phyloP scores from a whole-genome alignment of 1,140 invertebrate genomes.

The Metaphire vulgaris region DNA sequence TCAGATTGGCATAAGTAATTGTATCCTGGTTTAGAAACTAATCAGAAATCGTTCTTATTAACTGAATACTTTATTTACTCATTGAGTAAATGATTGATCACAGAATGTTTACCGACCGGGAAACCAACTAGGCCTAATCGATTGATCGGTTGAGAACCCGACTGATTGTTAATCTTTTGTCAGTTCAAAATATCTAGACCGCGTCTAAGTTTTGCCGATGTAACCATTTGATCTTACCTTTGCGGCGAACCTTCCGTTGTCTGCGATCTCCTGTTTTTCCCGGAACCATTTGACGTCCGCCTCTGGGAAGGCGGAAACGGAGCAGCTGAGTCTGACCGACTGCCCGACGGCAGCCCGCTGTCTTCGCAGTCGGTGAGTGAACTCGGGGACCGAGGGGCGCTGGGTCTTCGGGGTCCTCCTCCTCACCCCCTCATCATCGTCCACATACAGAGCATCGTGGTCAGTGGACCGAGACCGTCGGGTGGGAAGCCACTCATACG shows the following conservation, averaged over 20 bases:
- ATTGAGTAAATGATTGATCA: too few relatives aligned
- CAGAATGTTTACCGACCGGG: too few relatives aligned
- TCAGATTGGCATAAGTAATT: too few relatives aligned
- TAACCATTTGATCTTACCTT: too few relatives aligned
- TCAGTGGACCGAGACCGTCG: not conserved
- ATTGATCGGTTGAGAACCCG: too few relatives aligned
- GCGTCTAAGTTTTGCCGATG: too few relatives aligned
- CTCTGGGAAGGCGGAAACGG: not conserved
- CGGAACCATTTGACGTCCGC: slow-evolving; percentile 21
- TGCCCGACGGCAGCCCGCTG: slow-evolving; percentile 66
- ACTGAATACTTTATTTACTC: too few relatives aligned
- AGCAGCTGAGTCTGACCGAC: slow-evolving; percentile 24
- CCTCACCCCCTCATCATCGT: not conserved
- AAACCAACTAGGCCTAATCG: too few relatives aligned
- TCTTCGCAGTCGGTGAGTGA: slow-evolving; percentile 78
- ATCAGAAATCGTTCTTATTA: too few relatives aligned
- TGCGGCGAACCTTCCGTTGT: slow-evolving; percentile 36
- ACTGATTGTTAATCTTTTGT: too few relatives aligned
- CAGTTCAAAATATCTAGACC: too few relatives aligned
- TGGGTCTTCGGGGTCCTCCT: not conserved
- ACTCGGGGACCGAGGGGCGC: slow-evolving; percentile 63
- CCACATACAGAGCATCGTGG: not conserved
- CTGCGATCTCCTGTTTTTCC: slow-evolving; percentile 19
- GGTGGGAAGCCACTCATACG: not conserved
- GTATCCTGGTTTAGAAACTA: too few relatives aligned